Evolutionary conservation across 2,888 invertebrate genomes (phyloP).

Genomic region (Scotopteryx bipunctaria): DNA sequence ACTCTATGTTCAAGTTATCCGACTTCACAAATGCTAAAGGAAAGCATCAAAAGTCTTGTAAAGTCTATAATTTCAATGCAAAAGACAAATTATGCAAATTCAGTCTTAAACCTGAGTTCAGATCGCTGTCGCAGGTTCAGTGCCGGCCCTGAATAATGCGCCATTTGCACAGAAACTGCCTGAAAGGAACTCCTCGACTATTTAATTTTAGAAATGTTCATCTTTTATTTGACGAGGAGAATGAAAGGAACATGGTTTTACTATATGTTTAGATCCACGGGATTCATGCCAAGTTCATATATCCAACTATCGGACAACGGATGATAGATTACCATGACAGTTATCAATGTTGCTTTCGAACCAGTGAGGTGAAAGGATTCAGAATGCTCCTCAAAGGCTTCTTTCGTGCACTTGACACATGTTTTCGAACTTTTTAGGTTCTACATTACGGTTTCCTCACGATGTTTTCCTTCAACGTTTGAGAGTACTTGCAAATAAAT

Average conservation of each 20-base stretch:
- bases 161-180: slow-evolving; percentile 24
- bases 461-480: too few relatives aligned
- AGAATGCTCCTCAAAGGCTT: too few relatives aligned
- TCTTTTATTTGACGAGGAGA: slow-evolving; percentile 8
- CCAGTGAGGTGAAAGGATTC: too few relatives aligned
- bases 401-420: too few relatives aligned
- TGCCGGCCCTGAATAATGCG: slow-evolving; percentile 29
- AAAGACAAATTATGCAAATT: slow-evolving; percentile 45
- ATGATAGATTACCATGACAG: too few relatives aligned
- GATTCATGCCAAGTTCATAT: too few relatives aligned
- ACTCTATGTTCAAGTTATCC: not conserved
- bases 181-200: slow-evolving; percentile 32
- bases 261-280: too few relatives aligned
- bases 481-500: too few relatives aligned
- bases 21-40: slow-evolving; percentile 24
- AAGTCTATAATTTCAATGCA: slow-evolving; percentile 29
- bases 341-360: too few relatives aligned
- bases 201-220: slow-evolving; percentile 30
- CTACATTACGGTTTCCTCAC: too few relatives aligned
- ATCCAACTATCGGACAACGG: too few relatives aligned
- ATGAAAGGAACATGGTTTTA: not conserved
- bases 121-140: slow-evolving; percentile 28
- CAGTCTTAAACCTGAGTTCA: slow-evolving; percentile 38
- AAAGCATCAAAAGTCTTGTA: slow-evolving; percentile 14
- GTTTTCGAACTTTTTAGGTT: too few relatives aligned